Evolutionary conservation across 2,888 invertebrate genomes (phyloP), one percentile per base, ranked within the genome.

Genomic region (Scaptomyza reducta): DNA sequence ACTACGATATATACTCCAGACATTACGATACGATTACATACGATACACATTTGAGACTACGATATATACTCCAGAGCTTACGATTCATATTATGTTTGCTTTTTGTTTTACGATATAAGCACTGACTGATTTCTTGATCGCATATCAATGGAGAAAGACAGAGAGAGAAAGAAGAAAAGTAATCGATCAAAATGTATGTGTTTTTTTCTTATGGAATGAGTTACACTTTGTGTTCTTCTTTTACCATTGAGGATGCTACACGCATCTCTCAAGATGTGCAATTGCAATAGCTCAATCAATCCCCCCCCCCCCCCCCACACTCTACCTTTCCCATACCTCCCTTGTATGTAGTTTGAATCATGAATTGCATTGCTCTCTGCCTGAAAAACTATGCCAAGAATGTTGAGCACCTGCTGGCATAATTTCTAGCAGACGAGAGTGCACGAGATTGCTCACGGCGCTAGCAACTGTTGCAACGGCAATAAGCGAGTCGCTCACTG

Each of bases 331-430:
- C 14, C 45, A 7, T 6, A 4, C 18, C 13, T 11, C 16, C 25
- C 18, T 25, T 11, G 22, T 22, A 22, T 33, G 16, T 51, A 16
- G 47, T 50, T 41, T 29, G 60, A 45, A 65, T 42, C 49, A 50
- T 57, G 58, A 79, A 79, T 77, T 71, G 65, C 65, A 25, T 29
- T 27, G 33, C 60, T 13, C 49, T 62, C 16, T 6, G 47, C 60
- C 57, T 35, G 14, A 14, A 14, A 69, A 86, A 82, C 78, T 76
- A 82, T 82, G 86, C 86, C 82, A 80, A 82, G 82, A 86, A 82
- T 82, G 86, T 56, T 78, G 78, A 82, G 82, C 82, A 82, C 82
- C 82, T 82, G 82, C 70, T 82, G 86, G 83, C 83, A 83, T 80
- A 42, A 65, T 76, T 86, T 83, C 64, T 49, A 60, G 45, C 70